Conservation (phyloP, 2,113 vertebrate genomes). For the Marmota monax region DNA sequence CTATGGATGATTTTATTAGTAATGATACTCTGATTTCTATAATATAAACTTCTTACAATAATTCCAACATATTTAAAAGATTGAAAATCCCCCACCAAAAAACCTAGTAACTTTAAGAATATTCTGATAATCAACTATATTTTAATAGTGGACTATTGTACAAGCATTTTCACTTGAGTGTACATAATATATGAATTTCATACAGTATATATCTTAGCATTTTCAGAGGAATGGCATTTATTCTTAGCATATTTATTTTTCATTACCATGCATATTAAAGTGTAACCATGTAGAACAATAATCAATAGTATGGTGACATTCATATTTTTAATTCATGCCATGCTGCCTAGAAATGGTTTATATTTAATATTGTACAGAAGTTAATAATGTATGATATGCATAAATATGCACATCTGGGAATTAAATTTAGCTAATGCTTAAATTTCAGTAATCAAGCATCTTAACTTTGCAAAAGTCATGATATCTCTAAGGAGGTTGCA, state of each 20-base stretch:
- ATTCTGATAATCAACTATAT: not conserved
- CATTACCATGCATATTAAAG: conserved; percentile 74
- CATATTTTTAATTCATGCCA: conserved; percentile 67
- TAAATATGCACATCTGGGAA: conserved; percentile 59
- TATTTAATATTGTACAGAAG: conserved; percentile 68
- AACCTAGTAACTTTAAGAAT: not conserved
- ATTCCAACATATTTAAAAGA: not conserved
- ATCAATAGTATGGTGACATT: conserved; percentile 59
- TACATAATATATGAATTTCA: not conserved
- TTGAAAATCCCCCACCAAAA: not conserved
- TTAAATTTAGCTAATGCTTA: conserved; percentile 52
- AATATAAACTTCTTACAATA: not conserved
- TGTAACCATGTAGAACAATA: conserved; percentile 71
- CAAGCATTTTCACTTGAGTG: not conserved
- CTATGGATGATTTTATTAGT: not conserved
- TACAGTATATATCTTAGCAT: not conserved
- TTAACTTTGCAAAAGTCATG: conserved; percentile 50
- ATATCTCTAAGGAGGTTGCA: conserved; percentile 10
- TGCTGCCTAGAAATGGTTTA: conserved; percentile 36
- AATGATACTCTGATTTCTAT: not conserved
- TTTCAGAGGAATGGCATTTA: conserved; percentile 19
- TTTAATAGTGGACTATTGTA: not conserved
- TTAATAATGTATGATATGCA: conserved; percentile 70
- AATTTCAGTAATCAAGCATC: conserved; percentile 62
- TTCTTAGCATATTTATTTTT: conserved; percentile 70